Conservation (phyloP, 2,113 vertebrate genomes). For the Aphelocoma coerulescens region DNA sequence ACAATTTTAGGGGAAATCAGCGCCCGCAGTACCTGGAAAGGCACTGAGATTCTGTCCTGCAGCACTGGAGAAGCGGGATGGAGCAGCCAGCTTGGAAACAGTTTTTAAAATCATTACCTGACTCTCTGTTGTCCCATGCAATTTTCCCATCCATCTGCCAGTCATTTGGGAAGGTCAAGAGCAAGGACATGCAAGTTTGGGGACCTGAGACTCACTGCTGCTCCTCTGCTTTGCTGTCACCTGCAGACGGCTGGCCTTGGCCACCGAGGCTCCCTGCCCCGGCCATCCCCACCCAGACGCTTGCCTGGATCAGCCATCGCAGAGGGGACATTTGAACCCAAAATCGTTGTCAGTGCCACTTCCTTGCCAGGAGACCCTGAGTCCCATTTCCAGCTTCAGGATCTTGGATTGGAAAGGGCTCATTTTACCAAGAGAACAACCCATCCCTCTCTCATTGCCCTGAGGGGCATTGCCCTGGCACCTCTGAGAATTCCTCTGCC, state of each 20-base stretch:
- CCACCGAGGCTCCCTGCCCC: neutral
- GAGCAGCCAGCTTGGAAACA: neutral
- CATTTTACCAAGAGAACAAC: neutral
- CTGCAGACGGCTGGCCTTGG: neutral
- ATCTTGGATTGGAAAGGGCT: neutral
- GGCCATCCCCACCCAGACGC: neutral
- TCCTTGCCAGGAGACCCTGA: neutral
- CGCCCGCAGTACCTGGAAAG: neutral
- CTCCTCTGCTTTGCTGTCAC: neutral
- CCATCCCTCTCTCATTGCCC: too few relatives aligned
- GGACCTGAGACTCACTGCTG: neutral
- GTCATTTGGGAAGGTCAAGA: neutral
- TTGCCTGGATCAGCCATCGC: neutral
- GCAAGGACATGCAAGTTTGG: neutral
- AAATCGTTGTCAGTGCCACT: neutral
- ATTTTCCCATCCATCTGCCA: slow-evolving; percentile 45
- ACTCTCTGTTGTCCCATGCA: neutral
- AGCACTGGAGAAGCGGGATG: neutral
- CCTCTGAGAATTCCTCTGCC: neutral
- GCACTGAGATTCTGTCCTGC: neutral
- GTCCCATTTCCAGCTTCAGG: neutral
- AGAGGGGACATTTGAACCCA: neutral
- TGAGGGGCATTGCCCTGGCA: too few relatives aligned
- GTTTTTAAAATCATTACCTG: neutral
- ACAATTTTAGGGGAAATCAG: neutral